Evolutionary conservation across 2,888 invertebrate species (phyloP).

Genomic region (Sesia bembeciformis): DNA sequence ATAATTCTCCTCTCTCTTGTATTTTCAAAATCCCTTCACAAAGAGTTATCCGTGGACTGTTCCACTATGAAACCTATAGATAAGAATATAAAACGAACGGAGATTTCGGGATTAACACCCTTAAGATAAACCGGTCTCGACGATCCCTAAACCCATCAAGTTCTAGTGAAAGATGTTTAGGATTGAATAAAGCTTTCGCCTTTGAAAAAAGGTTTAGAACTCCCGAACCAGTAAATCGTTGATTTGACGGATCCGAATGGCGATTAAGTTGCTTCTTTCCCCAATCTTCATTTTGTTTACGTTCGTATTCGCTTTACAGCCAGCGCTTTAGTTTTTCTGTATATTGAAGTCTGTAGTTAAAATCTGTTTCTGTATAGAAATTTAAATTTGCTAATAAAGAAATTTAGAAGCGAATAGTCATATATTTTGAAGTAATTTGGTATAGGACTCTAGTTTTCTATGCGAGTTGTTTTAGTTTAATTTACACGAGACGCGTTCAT

Average conservation of each 20-base stretch:
- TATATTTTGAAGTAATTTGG: neutral
- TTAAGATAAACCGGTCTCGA: constrained; percentile 26
- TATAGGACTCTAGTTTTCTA: neutral
- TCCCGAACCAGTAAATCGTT: constrained; percentile 14
- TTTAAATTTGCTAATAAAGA: too few relatives aligned
- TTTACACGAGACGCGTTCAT: constrained; percentile 39
- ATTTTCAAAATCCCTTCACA: constrained; percentile 9
- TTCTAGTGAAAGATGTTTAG: constrained; percentile 23
- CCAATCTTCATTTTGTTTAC: neutral
- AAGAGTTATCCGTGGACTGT: constrained; percentile 8
- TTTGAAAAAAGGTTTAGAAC: constrained; percentile 24
- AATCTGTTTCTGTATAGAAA: neutral
- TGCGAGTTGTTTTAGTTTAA: constrained; percentile 18
- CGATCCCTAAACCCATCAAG: constrained; percentile 22
- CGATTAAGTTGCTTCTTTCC: constrained; percentile 15
- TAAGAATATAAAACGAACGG: constrained; percentile 14
- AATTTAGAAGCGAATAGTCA: too few relatives aligned
- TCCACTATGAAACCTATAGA: constrained; percentile 19
- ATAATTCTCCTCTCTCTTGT: too few relatives aligned
- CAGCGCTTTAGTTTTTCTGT: neutral
- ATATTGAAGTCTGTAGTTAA: neutral
- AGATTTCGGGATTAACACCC: constrained; percentile 29
- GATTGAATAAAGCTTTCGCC: constrained; percentile 24
- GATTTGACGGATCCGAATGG: constrained; percentile 19
- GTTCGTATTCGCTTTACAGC: neutral